A percentile compares a stretch with the other conserved stretches of the same genome.
These are phyloP conservation scores for Pomacea maculata DNA, from an alignment of 1,140 invertebrate genomes.

Conservation along the genomic window DNA sequence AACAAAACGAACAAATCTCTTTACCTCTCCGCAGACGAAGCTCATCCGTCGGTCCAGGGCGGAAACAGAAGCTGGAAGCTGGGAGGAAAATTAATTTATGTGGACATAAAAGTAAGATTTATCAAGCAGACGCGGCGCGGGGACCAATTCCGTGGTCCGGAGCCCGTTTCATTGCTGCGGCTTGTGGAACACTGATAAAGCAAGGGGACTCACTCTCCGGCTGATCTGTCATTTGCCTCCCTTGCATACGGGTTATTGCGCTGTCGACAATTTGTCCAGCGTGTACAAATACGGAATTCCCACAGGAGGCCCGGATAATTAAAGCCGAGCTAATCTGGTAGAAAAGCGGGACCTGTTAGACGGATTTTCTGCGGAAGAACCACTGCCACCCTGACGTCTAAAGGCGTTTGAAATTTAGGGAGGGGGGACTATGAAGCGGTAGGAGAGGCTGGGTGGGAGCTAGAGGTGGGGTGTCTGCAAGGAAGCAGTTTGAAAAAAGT, in stretches of 20 bases:
- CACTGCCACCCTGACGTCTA: too few relatives aligned
- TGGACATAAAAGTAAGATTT: conserved; percentile 28
- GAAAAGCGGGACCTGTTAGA: conserved; percentile 2
- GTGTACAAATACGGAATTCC: conserved; percentile 12
- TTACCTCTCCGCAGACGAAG: too few relatives aligned
- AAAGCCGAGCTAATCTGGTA: conserved; percentile 4
- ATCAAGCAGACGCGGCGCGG: conserved; percentile 12
- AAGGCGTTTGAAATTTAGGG: too few relatives aligned
- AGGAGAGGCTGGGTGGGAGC: neutral
- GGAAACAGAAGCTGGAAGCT: too few relatives aligned
- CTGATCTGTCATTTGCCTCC: conserved; percentile 2
- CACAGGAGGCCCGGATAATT: conserved; percentile 4
- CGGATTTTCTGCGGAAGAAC: neutral
- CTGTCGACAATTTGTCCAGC: conserved; percentile 11
- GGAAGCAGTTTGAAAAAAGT: neutral
- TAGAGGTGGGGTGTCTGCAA: neutral
- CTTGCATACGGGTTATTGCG: conserved; percentile 1
- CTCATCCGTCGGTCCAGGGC: too few relatives aligned
- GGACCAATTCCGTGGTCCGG: conserved; percentile 16
- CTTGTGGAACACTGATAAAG: conserved; percentile 26
- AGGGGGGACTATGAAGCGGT: neutral
- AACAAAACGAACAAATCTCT: too few relatives aligned
- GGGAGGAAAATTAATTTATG: conserved; percentile 20
- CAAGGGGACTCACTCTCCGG: conserved; percentile 1
- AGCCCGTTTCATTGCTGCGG: conserved; percentile 9